Conservation (phyloP, 2,888 invertebrate genomes). For the Diogma glabrata region DNA sequence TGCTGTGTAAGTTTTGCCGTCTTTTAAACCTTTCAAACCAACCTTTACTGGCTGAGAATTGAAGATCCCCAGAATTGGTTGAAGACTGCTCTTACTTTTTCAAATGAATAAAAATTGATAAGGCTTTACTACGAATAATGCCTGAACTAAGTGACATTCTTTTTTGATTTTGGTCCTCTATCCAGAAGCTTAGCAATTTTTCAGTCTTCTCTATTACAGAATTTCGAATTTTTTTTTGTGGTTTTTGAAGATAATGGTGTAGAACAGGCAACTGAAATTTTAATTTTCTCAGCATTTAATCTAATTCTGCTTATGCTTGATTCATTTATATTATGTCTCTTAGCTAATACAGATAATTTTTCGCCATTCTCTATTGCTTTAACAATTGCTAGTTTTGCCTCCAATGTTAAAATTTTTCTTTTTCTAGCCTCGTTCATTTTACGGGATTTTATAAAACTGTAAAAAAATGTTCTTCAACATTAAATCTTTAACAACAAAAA, state of each 20-base stretch:
- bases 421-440: background rate
- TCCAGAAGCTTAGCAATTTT: slow-evolving; percentile 10
- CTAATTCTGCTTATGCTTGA: slow-evolving; percentile 15
- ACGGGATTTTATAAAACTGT: background rate
- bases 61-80: background rate
- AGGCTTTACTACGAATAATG: slow-evolving; percentile 12
- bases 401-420: slow-evolving; percentile 1
- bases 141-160: background rate
- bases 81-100: background rate
- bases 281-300: slow-evolving; percentile 12
- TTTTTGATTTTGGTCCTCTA: slow-evolving; percentile 10
- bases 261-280: background rate
- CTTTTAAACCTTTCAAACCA: slow-evolving; percentile 21
- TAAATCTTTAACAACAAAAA: background rate
- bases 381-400: background rate
- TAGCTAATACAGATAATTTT: background rate
- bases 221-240: too few species aligned
- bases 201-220: slow-evolving; percentile 8
- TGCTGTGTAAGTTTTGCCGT: slow-evolving; percentile 11
- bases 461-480: background rate
- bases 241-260: too few species aligned
- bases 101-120: slow-evolving; percentile 12
- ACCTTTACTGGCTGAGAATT: slow-evolving; percentile 16
- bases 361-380: background rate
- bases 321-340: slow-evolving; percentile 11